A percentile compares a stretch with the other conserved stretches of the same genome.
Conservation (phyloP, 35 echinoderm and acorn worm species). For the Strongylocentrotus purpuratus region DNA sequence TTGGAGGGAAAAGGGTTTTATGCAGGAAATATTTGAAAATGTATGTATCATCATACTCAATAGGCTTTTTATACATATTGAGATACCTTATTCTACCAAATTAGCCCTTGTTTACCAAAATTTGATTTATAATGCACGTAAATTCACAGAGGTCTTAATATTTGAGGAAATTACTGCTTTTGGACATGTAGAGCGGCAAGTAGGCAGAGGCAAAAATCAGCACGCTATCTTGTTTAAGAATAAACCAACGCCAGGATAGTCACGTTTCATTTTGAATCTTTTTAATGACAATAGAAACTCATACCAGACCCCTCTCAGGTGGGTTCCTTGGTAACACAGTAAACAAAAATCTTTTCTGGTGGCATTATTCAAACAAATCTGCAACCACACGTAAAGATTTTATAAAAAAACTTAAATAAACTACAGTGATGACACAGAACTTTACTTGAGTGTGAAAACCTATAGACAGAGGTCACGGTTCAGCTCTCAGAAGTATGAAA, state of each 20-base stretch:
- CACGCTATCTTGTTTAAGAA: background rate
- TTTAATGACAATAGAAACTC: background rate
- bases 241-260: background rate
- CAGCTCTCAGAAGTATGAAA: too few relatives aligned
- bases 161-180: background rate
- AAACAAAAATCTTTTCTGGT: background rate
- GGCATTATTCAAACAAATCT: background rate
- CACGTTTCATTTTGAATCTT: background rate
- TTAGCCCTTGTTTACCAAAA: background rate
- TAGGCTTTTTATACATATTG: background rate
- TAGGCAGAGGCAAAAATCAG: background rate
- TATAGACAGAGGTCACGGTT: too few relatives aligned
- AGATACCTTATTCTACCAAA: background rate
- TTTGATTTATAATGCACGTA: background rate
- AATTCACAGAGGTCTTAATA: background rate
- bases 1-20: too few relatives aligned
- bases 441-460: too few relatives aligned
- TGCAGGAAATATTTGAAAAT: too few relatives aligned
- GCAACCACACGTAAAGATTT: too few relatives aligned
- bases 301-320: background rate
- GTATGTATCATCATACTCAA: too few relatives aligned
- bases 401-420: too few relatives aligned
- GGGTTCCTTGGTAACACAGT: background rate
- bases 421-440: too few relatives aligned
- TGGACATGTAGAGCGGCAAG: background rate